These are phyloP conservation scores for Eupithecia abbreviata DNA, from an alignment of 2,888 invertebrate genomes.

Conservation along the genomic window DNA sequence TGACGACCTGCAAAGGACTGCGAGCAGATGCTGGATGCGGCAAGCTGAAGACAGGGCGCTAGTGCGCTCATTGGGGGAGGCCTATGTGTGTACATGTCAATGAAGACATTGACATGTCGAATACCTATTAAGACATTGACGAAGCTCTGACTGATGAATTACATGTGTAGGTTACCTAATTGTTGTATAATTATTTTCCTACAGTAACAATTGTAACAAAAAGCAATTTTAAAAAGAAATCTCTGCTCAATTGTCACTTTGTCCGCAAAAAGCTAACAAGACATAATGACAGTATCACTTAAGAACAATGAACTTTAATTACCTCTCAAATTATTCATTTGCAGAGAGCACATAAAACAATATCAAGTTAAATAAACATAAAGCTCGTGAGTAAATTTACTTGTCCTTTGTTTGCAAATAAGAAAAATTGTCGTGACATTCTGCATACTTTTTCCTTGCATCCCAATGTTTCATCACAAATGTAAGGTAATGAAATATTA, in stretches of 20 bases:
- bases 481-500: slow-evolving; percentile 3
- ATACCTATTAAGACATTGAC: no score
- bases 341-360: slow-evolving; percentile 60
- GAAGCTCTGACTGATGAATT: no score
- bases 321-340: slow-evolving; percentile 73
- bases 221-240: no score
- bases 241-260: background rate
- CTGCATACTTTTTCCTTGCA: slow-evolving; percentile 56
- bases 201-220: no score
- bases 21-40: no score
- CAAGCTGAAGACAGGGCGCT: no score
- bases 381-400: slow-evolving; percentile 67
- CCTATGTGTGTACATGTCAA: no score
- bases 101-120: no score
- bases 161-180: no score
- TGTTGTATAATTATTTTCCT: no score
- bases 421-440: slow-evolving; percentile 52
- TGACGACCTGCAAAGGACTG: no score
- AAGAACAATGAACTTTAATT: slow-evolving; percentile 61
- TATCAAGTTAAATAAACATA: slow-evolving; percentile 64
- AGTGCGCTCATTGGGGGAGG: no score
- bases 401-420: slow-evolving; percentile 68
- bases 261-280: slow-evolving; percentile 1
- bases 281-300: slow-evolving; percentile 25
- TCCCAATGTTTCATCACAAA: slow-evolving; percentile 72